Conservation (phyloP, 2,888 invertebrate genomes). For the Petrophora chlorosata region DNA sequence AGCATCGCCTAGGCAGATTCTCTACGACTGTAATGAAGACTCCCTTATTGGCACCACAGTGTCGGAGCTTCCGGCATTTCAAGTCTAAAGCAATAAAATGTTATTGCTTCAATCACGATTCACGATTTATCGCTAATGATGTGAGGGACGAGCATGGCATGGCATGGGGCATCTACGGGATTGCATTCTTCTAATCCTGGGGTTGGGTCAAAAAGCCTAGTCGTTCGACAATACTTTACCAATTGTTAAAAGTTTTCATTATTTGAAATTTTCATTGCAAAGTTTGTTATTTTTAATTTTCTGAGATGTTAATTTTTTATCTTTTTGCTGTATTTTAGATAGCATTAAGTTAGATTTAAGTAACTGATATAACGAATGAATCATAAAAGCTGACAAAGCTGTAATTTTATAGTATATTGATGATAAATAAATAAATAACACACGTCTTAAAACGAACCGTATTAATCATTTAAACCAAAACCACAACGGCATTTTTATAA, state of each 20-base stretch:
- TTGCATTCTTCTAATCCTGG: not conserved
- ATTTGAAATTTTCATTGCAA: too few species aligned
- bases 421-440: too few species aligned
- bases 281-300: too few species aligned
- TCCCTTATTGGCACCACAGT: constrained; percentile 42
- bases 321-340: too few species aligned
- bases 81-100: constrained; percentile 43
- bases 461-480: not conserved
- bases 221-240: too few species aligned
- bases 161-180: constrained; percentile 13
- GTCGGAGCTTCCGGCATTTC: constrained; percentile 45
- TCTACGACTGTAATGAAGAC: constrained; percentile 34
- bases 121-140: constrained; percentile 42
- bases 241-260: too few species aligned
- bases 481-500: constrained; percentile 6
- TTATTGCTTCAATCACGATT: constrained; percentile 47
- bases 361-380: too few species aligned
- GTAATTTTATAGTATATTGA: too few species aligned
- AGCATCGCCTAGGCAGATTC: constrained; percentile 31
- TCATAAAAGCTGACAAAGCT: too few species aligned
- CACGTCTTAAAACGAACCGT: too few species aligned
- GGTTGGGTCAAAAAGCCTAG: not conserved
- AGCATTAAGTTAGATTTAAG: too few species aligned
- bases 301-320: too few species aligned
- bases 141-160: constrained; percentile 29